Conservation (phyloP, 2,888 invertebrate genomes). For the Amorpha juglandis region DNA sequence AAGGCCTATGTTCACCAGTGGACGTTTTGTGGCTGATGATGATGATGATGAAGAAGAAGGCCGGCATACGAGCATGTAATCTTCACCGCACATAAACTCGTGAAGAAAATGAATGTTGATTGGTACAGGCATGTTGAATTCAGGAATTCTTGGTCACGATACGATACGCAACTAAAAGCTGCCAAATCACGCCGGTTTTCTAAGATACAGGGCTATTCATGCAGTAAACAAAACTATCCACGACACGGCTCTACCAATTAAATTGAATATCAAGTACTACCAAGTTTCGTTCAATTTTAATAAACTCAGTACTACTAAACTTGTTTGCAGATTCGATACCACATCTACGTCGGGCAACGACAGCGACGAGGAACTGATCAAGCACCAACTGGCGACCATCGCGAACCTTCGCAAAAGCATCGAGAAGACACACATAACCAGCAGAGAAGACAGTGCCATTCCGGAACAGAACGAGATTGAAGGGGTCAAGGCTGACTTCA, state of each 20-base stretch:
- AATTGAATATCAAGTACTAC: neutral
- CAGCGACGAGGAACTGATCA: conserved; percentile 85
- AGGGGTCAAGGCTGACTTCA: conserved; percentile 85
- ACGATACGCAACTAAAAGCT: no score
- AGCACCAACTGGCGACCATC: conserved; percentile 68
- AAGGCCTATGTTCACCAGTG: no score
- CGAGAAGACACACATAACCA: conserved; percentile 76
- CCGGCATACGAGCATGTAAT: neutral
- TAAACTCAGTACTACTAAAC: neutral
- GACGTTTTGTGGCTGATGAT: no score
- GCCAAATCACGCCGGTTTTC: no score
- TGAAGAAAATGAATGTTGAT: no score
- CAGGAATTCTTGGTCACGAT: no score
- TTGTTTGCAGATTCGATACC: conserved; percentile 76
- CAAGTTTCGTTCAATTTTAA: neutral
- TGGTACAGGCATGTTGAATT: no score
- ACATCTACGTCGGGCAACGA: conserved; percentile 87
- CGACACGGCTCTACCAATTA: neutral
- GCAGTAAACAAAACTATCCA: neutral
- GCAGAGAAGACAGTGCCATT: conserved; percentile 71
- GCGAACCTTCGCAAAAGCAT: conserved; percentile 74
- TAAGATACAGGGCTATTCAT: no score
- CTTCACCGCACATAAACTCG: no score
- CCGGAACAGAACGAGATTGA: conserved; percentile 69
- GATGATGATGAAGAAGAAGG: no score